Base-by-base conservation (phyloP, 2,797 vertebrate species). In the Poecile montanus region DNA sequence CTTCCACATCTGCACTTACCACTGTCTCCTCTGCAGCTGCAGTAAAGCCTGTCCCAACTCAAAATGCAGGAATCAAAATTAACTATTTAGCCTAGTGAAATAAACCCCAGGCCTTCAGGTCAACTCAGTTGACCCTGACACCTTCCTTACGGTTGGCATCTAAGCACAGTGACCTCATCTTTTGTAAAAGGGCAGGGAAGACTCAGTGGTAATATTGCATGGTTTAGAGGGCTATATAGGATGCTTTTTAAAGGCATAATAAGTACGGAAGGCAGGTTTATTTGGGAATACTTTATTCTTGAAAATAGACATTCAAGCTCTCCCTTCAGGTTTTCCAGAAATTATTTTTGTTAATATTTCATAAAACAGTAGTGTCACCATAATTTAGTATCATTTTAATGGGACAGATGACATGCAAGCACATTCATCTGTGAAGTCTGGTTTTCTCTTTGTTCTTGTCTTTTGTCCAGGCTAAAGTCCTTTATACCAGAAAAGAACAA, bases 361-460 rank as follows among this genome's bases (percentile, higher is more conserved):
- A 26, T 58, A 18, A 94, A 94, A 75, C 60, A 56, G 47, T 82
- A 1, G 21, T 47, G 34, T 90, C 63, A 63, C 50, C 20, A 34
- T 72, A 72, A 93, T 90, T 93, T 53, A 77, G 14, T 84, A 29
- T 79, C 20, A 62, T 44, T 91, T 71, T 61, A 86, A 30, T 67
- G 30, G 40, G 48, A 60, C 5, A 93, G 85, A 85, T 91, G 38
- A 61, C 74, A 86, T 47, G 30, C 26, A 80, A 60, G 9, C 29
- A 68, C 47, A 75, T 76, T 77, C 45, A 75, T 79, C n/a, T 80
- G 71, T 75, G 27, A 91, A 81, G 21, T 34, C 22, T 2, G 0
- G 3, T 40, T 94, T 91, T 89, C 75, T 61, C 53, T 85, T 65
- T 73, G 58, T 91, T 93, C 74, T 88, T 82, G 47, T 91, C 36